Conservation (phyloP, 2,113 vertebrate genomes). For the Scatophagus argus region DNA sequence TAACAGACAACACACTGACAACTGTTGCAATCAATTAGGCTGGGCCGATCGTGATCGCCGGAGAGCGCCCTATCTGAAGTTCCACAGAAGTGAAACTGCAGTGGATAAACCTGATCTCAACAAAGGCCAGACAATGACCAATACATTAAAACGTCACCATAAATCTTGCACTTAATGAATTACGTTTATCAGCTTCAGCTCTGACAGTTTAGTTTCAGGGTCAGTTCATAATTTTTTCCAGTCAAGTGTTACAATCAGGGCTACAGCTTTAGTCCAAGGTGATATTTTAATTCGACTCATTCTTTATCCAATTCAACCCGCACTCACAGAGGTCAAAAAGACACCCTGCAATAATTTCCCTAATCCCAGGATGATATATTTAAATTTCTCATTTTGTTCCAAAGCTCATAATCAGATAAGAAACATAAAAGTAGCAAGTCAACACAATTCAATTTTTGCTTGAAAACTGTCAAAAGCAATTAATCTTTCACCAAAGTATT, state of each 20-base stretch:
- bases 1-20: constrained; percentile 82
- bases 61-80: constrained; percentile 32
- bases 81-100: not conserved
- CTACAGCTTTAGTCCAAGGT: not conserved
- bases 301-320: not conserved
- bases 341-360: not conserved
- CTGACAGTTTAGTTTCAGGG: not conserved
- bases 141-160: not conserved
- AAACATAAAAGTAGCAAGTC: not conserved
- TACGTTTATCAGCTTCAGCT: not conserved
- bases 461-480: not conserved
- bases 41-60: constrained; percentile 47
- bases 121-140: not conserved
- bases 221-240: not conserved
- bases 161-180: not conserved
- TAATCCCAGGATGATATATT: not conserved
- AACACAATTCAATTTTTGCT: not conserved
- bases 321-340: not conserved
- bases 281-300: not conserved
- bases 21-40: constrained; percentile 82
- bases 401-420: not conserved
- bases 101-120: not conserved
- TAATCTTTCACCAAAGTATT: not conserved
- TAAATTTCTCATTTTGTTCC: not conserved
- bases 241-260: not conserved